phyloP scores from a whole-genome alignment of 2,797 vertebrate species.

The Discoglossus pictus region DNA sequence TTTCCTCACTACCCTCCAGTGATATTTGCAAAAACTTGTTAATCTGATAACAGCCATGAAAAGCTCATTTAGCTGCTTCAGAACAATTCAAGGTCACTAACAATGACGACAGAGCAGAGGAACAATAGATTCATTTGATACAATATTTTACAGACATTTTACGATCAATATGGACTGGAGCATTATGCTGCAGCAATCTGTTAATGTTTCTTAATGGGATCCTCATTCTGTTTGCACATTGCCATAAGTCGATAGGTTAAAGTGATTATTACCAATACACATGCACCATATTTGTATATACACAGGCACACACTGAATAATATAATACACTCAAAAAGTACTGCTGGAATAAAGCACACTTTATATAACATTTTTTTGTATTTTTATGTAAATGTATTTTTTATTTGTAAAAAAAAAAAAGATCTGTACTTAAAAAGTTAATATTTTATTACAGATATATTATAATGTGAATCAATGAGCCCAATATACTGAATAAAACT shows the following conservation, averaged over 20 bases:
- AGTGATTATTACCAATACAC: constrained; percentile 78
- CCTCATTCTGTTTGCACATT: constrained; percentile 78
- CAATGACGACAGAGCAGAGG: constrained; percentile 67
- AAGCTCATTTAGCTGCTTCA: constrained; percentile 70
- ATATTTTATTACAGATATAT: no score
- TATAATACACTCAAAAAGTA: no score
- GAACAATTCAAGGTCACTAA: constrained; percentile 86
- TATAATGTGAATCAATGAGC: no score
- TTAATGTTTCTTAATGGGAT: constrained; percentile 89
- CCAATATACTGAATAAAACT: no score
- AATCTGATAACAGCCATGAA: constrained; percentile 70
- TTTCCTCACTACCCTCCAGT: constrained; percentile 28
- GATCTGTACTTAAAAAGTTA: no score
- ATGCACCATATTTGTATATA: constrained; percentile 60
- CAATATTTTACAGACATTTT: constrained; percentile 85
- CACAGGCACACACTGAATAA: background rate
- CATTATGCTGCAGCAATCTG: constrained; percentile 87
- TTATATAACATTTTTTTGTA: no score
- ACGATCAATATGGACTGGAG: constrained; percentile 86
- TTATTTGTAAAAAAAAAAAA: no score
- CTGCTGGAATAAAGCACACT: no score
- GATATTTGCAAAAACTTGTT: constrained; percentile 47
- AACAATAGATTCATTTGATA: constrained; percentile 88
- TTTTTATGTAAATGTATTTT: no score
- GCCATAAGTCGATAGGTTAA: constrained; percentile 78